Conservation (phyloP, 2,888 invertebrate species). For the Oxytorus armatus region DNA sequence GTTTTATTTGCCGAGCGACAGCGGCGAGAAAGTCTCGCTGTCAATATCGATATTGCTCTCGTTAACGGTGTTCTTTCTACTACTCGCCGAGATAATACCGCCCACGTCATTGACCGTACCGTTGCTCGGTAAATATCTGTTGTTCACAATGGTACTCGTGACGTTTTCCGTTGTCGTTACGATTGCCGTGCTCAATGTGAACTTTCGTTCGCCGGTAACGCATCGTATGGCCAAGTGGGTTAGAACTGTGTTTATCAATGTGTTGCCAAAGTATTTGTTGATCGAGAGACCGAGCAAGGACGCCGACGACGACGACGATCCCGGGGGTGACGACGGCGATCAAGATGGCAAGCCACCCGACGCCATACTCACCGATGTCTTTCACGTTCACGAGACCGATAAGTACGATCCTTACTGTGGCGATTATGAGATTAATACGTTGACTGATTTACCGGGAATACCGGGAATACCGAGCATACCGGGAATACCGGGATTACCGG, state of each 20-base stretch:
- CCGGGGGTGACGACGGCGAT: conserved; percentile 83
- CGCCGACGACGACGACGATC: conserved; percentile 87
- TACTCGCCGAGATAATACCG: conserved; percentile 97
- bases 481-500: conserved; percentile 64
- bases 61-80: conserved; percentile 96
- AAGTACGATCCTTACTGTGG: conserved; percentile 88
- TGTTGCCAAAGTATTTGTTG: conserved; percentile 93
- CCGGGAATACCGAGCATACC: conserved; percentile 62
- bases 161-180: conserved; percentile 97
- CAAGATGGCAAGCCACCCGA: conserved; percentile 85
- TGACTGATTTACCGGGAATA: conserved; percentile 66
- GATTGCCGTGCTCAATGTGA: conserved; percentile 96
- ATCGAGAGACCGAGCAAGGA: conserved; percentile 95
- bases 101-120: conserved; percentile 97
- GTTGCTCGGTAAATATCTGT: conserved; percentile 94
- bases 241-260: conserved; percentile 92
- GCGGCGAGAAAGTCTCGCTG: conserved; percentile 98
- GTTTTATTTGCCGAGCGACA: conserved; percentile 98
- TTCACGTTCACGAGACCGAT: conserved; percentile 89
- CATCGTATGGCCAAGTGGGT: conserved; percentile 97
- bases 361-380: conserved; percentile 92
- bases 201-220: conserved; percentile 96
- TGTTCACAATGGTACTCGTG: conserved; percentile 97
- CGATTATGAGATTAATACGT: conserved; percentile 89
- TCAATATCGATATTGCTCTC: conserved; percentile 97